Evolutionary conservation across 2,113 vertebrate species (phyloP).

Genomic region (Pseudorasbora parva): DNA sequence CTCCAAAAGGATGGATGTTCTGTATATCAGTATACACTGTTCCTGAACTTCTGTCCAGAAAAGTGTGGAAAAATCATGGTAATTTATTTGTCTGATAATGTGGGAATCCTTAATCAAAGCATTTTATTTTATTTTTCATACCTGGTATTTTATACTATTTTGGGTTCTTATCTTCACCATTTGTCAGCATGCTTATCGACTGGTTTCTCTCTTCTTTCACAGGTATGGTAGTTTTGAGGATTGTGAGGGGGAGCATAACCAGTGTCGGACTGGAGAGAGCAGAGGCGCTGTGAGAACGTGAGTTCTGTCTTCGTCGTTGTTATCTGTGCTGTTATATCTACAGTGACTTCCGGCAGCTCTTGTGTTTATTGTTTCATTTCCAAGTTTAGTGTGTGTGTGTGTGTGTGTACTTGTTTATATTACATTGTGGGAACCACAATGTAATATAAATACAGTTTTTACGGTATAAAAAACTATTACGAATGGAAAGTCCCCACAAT

Average conservation of each 20-base stretch:
- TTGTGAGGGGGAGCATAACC: conserved; percentile 67
- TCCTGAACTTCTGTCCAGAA: background rate
- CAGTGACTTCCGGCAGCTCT: background rate
- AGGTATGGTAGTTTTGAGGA: conserved; percentile 84
- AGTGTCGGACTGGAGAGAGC: conserved; percentile 71
- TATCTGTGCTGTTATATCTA: conserved; percentile 7
- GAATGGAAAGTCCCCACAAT: too few species aligned
- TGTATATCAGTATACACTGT: too few species aligned
- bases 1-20: too few species aligned
- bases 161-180: background rate
- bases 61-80: background rate
- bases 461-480: too few species aligned
- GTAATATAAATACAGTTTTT: too few species aligned
- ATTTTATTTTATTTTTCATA: background rate
- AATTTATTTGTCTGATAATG: background rate
- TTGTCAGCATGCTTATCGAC: background rate
- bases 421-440: too few species aligned
- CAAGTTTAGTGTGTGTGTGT: background rate
- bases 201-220: conserved; percentile 32
- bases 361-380: conserved; percentile 29
- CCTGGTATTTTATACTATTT: background rate
- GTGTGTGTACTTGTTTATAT: background rate
- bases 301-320: conserved; percentile 62
- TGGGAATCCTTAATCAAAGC: background rate
- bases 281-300: conserved; percentile 84